Evolutionary conservation across 2,888 invertebrate genomes (phyloP), one percentile per base, ranked within the genome.

Genomic region (Caenorhabditis sp.): DNA sequence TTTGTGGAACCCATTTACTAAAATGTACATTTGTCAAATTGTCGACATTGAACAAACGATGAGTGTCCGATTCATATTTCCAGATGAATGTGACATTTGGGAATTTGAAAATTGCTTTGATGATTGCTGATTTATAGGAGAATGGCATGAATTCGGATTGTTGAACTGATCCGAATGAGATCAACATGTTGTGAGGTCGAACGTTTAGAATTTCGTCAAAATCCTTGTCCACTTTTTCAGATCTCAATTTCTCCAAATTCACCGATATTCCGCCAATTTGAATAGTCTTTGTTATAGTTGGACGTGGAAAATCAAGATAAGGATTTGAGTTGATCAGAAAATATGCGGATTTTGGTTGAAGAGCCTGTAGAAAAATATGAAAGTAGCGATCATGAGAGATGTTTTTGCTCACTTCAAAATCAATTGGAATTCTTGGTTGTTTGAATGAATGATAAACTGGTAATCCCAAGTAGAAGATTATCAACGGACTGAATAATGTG

Each of bases 241-340:
- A n/a, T 24, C 61, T 63, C 54, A 72, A 4, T 23, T 60, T 43
- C 37, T 60, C 49, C 3, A 60, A 4, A n/a, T 60, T 43, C 10
- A 70, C 61, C 1, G 71, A 66, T 17, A 72, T 72, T 64, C 72
- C 72, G 8, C 72, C 72, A 24, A 72, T 72, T 23, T 50, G 21
- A 53, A 72, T 58, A 1, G 72, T 37, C 54, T 72, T 72, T 31
- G 72, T 54, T 24, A 72, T 62, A 5, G 60, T 54, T 19, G 67
- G 64, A 17, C 72, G 63, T 0, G 72, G 64, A 26, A 64, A 72
- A 19, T 72, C 72, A 2, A 72, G 27, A n/a, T 59, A 72, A 1
- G 72, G 72, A 64, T 72, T 72, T 14, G 66, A 43, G 61, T 72
- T 72, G 57, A 65, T 58, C 24, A 72, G 64, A 27, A 64, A 27